Evolutionary conservation across 2,113 vertebrate species (phyloP).

Genomic region (Paramormyrops kingsleyae): DNA sequence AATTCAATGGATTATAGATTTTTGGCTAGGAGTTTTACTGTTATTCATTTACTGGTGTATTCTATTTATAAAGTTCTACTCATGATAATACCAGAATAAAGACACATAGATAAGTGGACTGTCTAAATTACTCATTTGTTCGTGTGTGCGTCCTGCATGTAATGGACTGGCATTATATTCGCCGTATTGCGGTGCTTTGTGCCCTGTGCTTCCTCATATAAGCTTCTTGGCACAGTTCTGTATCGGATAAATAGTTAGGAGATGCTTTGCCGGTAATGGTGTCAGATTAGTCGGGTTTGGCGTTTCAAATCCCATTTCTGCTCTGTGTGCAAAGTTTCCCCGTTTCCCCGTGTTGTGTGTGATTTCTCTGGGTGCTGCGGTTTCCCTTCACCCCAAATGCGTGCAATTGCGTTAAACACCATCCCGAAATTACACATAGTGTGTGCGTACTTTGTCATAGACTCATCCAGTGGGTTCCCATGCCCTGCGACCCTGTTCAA

Average conservation of each 20-base stretch:
- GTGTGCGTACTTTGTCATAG: background rate
- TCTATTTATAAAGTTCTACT: background rate
- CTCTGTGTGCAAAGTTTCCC: background rate
- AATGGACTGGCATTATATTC: background rate
- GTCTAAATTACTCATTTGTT: background rate
- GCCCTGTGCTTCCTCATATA: background rate
- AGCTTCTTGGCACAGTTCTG: background rate
- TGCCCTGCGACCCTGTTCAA: background rate
- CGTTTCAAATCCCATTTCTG: background rate
- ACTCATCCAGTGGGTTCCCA: background rate
- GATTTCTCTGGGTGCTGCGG: background rate
- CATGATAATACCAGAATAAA: background rate
- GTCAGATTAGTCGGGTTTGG: background rate
- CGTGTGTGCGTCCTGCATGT: background rate
- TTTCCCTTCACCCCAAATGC: background rate
- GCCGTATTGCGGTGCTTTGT: background rate
- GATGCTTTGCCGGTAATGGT: background rate
- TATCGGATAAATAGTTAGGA: background rate
- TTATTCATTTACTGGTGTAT: background rate
- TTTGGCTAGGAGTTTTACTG: background rate
- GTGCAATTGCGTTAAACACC: background rate
- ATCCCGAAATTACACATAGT: background rate
- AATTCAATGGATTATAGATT: background rate
- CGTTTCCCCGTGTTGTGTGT: background rate
- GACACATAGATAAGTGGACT: background rate